Base-by-base conservation (phyloP, 2,113 vertebrate species). In the Anoplopoma fimbria region DNA sequence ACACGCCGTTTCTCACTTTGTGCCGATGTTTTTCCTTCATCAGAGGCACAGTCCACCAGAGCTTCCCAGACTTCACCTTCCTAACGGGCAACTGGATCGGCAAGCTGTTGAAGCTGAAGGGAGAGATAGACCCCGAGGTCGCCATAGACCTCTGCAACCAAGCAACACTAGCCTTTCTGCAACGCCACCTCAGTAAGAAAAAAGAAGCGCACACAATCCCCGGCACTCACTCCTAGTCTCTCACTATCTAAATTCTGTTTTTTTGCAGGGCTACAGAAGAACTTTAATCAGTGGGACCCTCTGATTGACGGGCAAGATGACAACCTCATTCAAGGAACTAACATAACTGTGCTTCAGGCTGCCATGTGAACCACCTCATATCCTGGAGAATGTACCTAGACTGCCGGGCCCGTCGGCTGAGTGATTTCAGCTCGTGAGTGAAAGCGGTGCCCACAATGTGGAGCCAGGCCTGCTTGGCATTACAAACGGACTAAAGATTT, bases 21-120 rank as follows among this genome's bases (percentile, higher is more conserved):
- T 14, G 31, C 4, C 36, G 31, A 27, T 9, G 4, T 64, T 51
- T 33, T 14, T 34, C 5, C 0, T 38, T 19, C 3, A 9, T 0
- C 86, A 99, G 98, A 88, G 98, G 97, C 0, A 92, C 97, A 0
- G 97, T 99, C 21, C 98, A 99, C 89, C 97, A 98, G 92, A 99
- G 97, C 83, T 99, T 99, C 92, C 96, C 95, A 23, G 98, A 99
- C 91, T 98, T 99, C 83, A 99, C 98, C 64, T 99, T 99, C 91
- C 91, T 96, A 57, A 96, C 96, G 0, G 93, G 97, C n/a, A 95
- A 94, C 82, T 91, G 96, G 65, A 83, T 98, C 36, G 98, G 97
- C 58, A 96, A 92, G 83, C 75, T 97, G 64, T 92, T 99, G 87
- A 94, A 94, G 55, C 90, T 98, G 57, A 97, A 96, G 92, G 98